A percentile compares a stretch with the other conserved stretches of the same genome.
These are phyloP conservation scores for Callocephalon fimbriatum DNA, from an alignment of 2,113 vertebrate species.

Conservation along the genomic window DNA sequence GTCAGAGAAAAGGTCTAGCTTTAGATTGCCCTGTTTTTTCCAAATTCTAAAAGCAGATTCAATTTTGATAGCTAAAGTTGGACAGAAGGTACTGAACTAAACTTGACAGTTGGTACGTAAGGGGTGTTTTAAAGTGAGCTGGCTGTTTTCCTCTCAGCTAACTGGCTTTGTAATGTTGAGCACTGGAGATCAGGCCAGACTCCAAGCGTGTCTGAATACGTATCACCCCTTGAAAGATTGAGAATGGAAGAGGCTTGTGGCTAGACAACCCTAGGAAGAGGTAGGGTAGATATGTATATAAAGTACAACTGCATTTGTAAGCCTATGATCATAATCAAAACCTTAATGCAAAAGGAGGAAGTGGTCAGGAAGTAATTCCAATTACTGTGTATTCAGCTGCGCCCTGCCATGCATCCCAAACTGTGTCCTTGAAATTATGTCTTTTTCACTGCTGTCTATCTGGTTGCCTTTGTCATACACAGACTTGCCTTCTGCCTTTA, in stretches of 20 bases:
- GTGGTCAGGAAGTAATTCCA: not conserved
- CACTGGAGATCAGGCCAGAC: not conserved
- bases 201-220: not conserved
- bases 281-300: fast-evolving
- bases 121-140: not conserved
- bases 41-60: not conserved
- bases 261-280: not conserved
- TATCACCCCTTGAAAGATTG: not conserved
- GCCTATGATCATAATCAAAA: not conserved
- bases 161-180: not conserved
- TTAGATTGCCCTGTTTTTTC: not conserved
- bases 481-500: constrained; percentile 42
- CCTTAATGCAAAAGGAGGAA: not conserved
- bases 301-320: not conserved
- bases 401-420: not conserved
- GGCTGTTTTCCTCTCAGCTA: not conserved
- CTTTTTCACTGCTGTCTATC: constrained; percentile 1
- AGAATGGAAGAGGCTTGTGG: not conserved
- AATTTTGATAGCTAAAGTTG: not conserved
- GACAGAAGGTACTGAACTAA: not conserved
- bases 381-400: not conserved
- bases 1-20: not conserved
- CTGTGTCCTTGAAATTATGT: not conserved
- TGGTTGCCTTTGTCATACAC: constrained; percentile 41
- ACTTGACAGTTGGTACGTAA: not conserved